phyloP scores from a whole-genome alignment of 2,888 invertebrate species.

The Dasypolia templi region DNA sequence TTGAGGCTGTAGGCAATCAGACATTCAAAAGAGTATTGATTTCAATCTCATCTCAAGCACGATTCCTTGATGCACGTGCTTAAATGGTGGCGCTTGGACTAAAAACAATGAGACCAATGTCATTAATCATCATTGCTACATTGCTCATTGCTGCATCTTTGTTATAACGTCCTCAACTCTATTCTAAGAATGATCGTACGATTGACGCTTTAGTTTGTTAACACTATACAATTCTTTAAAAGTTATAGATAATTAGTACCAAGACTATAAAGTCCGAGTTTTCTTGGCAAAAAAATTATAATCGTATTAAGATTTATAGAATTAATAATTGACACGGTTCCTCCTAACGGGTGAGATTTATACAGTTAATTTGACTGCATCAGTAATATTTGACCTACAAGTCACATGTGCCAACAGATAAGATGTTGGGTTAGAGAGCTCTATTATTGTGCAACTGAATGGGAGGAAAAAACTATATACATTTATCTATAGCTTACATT shows the following conservation, averaged over 20 bases:
- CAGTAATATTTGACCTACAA: slow-evolving; percentile 28
- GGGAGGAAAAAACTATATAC: not conserved
- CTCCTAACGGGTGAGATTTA: slow-evolving; percentile 20
- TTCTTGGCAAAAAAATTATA: slow-evolving; percentile 14
- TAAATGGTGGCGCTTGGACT: slow-evolving; percentile 30
- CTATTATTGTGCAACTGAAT: slow-evolving; percentile 32
- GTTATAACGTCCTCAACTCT: slow-evolving; percentile 41
- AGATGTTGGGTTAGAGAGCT: slow-evolving; percentile 29
- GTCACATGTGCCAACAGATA: slow-evolving; percentile 22
- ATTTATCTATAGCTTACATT: too few species aligned
- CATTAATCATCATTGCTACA: slow-evolving; percentile 46
- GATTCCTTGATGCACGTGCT: not conserved
- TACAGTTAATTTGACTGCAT: slow-evolving; percentile 33
- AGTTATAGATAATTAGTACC: not conserved
- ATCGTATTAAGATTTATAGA: slow-evolving; percentile 20
- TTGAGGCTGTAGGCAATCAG: not conserved
- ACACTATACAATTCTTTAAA: slow-evolving; percentile 11
- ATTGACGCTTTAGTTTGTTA: slow-evolving; percentile 24
- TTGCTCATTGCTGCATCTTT: slow-evolving; percentile 48
- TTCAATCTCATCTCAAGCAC: not conserved
- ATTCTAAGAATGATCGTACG: slow-evolving; percentile 31
- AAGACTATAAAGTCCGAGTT: slow-evolving; percentile 25
- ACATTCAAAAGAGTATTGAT: slow-evolving; percentile 2
- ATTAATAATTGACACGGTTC: slow-evolving; percentile 41
- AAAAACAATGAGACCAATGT: slow-evolving; percentile 25